Evolutionary conservation across 2,113 vertebrate species (phyloP).

Genomic region (Xerus inauris): DNA sequence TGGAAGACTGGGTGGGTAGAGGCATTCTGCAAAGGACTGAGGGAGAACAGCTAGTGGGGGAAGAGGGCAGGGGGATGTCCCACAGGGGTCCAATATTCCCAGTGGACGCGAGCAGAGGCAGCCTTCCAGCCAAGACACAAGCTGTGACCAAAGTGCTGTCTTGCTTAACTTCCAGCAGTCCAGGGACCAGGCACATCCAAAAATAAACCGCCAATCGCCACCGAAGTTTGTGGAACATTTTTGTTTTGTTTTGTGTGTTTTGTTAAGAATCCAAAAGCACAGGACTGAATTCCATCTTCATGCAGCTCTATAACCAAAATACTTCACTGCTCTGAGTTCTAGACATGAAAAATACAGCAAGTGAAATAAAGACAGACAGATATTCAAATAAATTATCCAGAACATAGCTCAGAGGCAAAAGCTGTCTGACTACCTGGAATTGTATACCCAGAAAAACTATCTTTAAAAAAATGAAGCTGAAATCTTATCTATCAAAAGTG

Average conservation of each 20-base stretch:
- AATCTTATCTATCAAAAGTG: slow-evolving; percentile 39
- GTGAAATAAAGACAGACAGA: background rate
- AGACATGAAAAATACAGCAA: slow-evolving; percentile 48
- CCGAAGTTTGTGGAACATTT: background rate
- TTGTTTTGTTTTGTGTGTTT: background rate
- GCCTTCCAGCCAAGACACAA: background rate
- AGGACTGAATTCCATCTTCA: slow-evolving; percentile 18
- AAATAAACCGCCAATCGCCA: slow-evolving; percentile 42
- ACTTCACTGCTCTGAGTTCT: slow-evolving; percentile 4
- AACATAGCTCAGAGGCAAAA: slow-evolving; percentile 43
- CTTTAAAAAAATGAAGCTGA: slow-evolving; percentile 41
- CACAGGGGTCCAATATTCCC: background rate
- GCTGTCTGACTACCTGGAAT: slow-evolving; percentile 16
- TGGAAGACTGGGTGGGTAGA: background rate
- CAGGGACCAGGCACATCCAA: background rate
- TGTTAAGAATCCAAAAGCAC: background rate
- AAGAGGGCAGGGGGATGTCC: background rate
- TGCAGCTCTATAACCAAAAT: background rate
- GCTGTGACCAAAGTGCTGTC: background rate
- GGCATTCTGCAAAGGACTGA: background rate
- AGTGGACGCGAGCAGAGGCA: background rate
- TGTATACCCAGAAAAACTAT: slow-evolving; percentile 49
- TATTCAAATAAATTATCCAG: slow-evolving; percentile 63
- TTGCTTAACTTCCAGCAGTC: background rate
- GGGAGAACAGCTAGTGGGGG: background rate